Evolutionary conservation across 92 coral and sea anemone species (phyloP), one percentile per base, ranked within the genome.

Genomic region (Heliopora coerulea): DNA sequence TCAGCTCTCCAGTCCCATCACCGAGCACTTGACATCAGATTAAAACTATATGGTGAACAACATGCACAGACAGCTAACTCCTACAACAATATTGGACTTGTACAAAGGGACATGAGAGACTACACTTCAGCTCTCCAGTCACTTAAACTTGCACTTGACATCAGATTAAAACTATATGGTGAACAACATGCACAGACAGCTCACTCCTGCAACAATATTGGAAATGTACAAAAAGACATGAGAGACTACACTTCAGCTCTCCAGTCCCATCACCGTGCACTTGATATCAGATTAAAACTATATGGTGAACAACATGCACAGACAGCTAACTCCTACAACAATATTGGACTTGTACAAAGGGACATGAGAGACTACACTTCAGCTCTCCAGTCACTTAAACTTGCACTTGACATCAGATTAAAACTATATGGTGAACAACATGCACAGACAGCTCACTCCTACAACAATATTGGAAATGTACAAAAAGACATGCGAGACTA

Each of bases 31-130:
- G 41, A 40, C 1, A 60, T 61, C 1, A 29, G 41, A 59, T 31
- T 13, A 15, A 58, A 74, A 21, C 27, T 74, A 32, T 59, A 57
- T 59, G 80, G 80, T 29, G 80, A 74, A 59, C 54, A 74, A 34
- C 64, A 72, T 31, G 49, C 63, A 54, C 0, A 20, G 20, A 46
- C 75, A 46, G 62, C 62, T n/a, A 8, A 4, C 20, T 28, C 30
- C 75, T 68, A 68, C 62, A 0, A 41, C 5, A 18, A 18, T 17
- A 26, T 68, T 25, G 75, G 59, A n/a, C 0, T 13, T 12, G n/a
- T 30, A 52, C 78, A 72, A 72, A 3, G 17, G 0, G 1, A 1
- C 0, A 1, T 32, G 48, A 3, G 34, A 33, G 49, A 72, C 65
- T 54, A 44, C 0, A 30, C 54, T 3, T 30, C 61, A 27, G 76